Percentiles rank a stretch among this genome's conserved stretches.
These are phyloP conservation scores for Geophilus truncorum DNA, from an alignment of 2,888 invertebrate genomes.

Conservation along the genomic window DNA sequence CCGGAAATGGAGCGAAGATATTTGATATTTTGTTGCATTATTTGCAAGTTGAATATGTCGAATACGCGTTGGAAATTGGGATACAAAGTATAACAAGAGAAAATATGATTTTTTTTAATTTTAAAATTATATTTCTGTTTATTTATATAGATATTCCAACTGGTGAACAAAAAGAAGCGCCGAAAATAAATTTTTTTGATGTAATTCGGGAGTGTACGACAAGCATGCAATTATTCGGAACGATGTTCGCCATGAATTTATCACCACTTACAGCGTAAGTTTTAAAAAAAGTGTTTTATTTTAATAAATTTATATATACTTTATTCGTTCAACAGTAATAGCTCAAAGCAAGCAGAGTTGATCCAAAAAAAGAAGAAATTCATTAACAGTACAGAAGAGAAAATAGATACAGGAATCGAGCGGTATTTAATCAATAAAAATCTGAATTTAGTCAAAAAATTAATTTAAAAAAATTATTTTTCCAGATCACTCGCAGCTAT, in stretches of 20 bases:
- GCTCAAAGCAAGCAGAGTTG: conserved; percentile 78
- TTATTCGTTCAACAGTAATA: background rate
- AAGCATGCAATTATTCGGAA: conserved; percentile 86
- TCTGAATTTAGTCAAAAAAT: too few species aligned
- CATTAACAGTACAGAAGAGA: conserved; percentile 82
- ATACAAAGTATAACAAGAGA: conserved; percentile 55
- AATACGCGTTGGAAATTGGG: conserved; percentile 92
- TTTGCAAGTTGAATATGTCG: conserved; percentile 84
- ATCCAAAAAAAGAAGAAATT: conserved; percentile 77
- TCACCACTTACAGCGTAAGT: conserved; percentile 79
- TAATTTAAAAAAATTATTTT: background rate
- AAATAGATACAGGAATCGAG: conserved; percentile 66
- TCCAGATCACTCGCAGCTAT: conserved; percentile 72
- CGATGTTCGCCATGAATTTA: conserved; percentile 83
- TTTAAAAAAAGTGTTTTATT: conserved; percentile 10
- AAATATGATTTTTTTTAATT: background rate
- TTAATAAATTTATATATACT: background rate
- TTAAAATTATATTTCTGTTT: background rate
- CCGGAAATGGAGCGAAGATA: conserved; percentile 70
- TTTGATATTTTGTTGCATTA: conserved; percentile 79
- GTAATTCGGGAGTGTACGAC: conserved; percentile 88
- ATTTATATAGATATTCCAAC: conserved; percentile 48
- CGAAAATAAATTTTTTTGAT: conserved; percentile 88
- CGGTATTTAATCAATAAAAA: conserved; percentile 38
- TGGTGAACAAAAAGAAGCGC: conserved; percentile 75